A percentile compares a stretch with the other conserved stretches of the same genome.
Evolutionary conservation across 2,888 invertebrate genomes (phyloP).

Genomic region (Meloe dianella): DNA sequence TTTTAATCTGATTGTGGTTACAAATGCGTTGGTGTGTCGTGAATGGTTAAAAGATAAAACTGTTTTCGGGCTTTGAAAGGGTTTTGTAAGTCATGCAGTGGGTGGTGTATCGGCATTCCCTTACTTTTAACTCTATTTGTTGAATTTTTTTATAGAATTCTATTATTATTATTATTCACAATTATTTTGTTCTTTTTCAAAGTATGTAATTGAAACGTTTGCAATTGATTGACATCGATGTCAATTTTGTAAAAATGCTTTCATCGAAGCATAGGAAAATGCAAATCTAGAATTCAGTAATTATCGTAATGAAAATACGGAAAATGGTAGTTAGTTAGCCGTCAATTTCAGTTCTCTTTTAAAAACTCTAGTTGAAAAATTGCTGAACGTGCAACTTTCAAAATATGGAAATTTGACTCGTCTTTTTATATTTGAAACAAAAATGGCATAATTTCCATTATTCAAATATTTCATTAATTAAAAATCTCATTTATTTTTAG

Average conservation of each 20-base stretch:
- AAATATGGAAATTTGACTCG: not conserved
- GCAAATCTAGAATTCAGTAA: not conserved
- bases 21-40: constrained; percentile 20
- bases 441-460: not conserved
- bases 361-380: not conserved
- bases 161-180: not conserved
- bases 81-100: not conserved
- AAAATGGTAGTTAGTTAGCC: constrained; percentile 5
- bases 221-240: not conserved
- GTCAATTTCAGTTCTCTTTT: constrained; percentile 5
- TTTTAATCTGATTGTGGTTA: constrained; percentile 41
- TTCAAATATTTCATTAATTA: not conserved
- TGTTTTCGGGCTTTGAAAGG: not conserved
- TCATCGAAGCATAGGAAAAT: not conserved
- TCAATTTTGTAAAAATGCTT: not conserved
- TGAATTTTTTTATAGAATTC: not conserved
- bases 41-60: not conserved
- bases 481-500: not conserved
- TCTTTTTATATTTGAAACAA: not conserved
- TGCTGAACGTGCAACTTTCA: not conserved
- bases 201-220: not conserved
- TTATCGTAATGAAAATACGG: not conserved
- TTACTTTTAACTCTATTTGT: not conserved
- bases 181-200: too few species aligned
- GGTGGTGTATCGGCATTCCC: too few species aligned